Conservation (phyloP, 2,797 vertebrate genomes). For the Merluccius polli region DNA sequence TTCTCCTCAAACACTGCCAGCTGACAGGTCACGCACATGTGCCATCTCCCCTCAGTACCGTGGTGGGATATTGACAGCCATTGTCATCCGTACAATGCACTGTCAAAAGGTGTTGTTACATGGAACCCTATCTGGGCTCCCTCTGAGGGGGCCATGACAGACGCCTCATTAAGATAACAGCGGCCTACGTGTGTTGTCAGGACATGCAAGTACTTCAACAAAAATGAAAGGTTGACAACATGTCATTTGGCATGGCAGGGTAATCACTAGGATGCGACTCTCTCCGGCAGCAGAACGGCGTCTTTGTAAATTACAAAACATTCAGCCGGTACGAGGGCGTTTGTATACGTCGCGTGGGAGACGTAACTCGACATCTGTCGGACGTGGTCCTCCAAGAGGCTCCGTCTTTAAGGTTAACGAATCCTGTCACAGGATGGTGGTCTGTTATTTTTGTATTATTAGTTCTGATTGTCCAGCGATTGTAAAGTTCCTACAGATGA, state of each 20-base stretch:
- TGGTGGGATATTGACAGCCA: neutral
- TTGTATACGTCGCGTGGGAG: neutral
- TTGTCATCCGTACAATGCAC: neutral
- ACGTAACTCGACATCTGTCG: neutral
- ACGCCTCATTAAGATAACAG: neutral
- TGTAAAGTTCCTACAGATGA: neutral
- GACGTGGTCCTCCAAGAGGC: neutral
- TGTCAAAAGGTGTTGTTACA: neutral
- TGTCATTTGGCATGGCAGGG: neutral
- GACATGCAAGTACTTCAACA: neutral
- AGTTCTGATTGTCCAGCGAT: neutral
- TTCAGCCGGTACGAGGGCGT: neutral
- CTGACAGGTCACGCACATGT: neutral
- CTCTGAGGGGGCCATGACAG: neutral
- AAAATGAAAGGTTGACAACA: neutral
- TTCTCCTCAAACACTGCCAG: neutral
- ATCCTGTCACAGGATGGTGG: neutral
- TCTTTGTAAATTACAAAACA: neutral
- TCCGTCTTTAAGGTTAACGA: neutral
- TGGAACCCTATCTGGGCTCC: neutral
- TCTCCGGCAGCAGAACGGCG: neutral
- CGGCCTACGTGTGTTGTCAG: neutral
- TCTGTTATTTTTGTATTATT: neutral
- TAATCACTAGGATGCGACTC: neutral
- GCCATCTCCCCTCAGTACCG: neutral